Percentiles rank a stretch among this genome's conserved stretches.
Evolutionary conservation across 2,113 vertebrate genomes (phyloP).

Genomic region (Neodontobutis hainanensis): DNA sequence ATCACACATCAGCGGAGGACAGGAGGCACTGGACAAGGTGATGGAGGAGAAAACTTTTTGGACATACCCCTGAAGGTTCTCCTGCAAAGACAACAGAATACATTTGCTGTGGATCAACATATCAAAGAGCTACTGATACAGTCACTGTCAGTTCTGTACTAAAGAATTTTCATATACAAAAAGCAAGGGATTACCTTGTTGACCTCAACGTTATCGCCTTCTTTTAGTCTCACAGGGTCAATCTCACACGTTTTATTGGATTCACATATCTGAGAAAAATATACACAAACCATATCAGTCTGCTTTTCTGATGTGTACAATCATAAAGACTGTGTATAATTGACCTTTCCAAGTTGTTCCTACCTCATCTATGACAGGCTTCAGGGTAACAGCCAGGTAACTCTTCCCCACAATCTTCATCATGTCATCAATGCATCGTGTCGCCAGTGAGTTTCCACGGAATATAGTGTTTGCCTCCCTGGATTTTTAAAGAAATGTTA

Average conservation of each 20-base stretch:
- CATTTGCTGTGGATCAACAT: too few relatives aligned
- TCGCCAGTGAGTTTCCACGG: constrained; percentile 93
- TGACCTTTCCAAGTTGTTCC: constrained; percentile 1
- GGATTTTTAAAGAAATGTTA: constrained; percentile 39
- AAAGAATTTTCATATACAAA: background rate
- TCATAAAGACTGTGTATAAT: background rate
- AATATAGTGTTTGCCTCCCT: constrained; percentile 98
- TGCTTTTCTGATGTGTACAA: background rate
- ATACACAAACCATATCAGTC: background rate
- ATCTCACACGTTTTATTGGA: constrained; percentile 97
- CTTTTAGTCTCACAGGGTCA: constrained; percentile 92
- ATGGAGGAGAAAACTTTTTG: constrained; percentile 96
- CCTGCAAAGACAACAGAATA: constrained; percentile 76
- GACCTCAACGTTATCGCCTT: constrained; percentile 92
- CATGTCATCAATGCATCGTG: constrained; percentile 96
- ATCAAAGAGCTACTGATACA: too few relatives aligned
- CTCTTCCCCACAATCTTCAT: constrained; percentile 98
- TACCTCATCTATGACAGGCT: constrained; percentile 95
- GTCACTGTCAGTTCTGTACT: too few relatives aligned
- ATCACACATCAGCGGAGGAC: constrained; percentile 97
- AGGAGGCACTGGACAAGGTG: constrained; percentile 93
- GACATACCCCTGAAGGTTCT: constrained; percentile 93
- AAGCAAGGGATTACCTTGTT: constrained; percentile 83
- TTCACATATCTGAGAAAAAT: constrained; percentile 86
- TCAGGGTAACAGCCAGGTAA: constrained; percentile 95